A percentile compares a stretch with the other conserved stretches of the same genome.
These are phyloP conservation scores for Mnemiopsis leidyi DNA, from an alignment of 37 sponge, comb jelly and placozoan genomes.

Conservation along the genomic window DNA sequence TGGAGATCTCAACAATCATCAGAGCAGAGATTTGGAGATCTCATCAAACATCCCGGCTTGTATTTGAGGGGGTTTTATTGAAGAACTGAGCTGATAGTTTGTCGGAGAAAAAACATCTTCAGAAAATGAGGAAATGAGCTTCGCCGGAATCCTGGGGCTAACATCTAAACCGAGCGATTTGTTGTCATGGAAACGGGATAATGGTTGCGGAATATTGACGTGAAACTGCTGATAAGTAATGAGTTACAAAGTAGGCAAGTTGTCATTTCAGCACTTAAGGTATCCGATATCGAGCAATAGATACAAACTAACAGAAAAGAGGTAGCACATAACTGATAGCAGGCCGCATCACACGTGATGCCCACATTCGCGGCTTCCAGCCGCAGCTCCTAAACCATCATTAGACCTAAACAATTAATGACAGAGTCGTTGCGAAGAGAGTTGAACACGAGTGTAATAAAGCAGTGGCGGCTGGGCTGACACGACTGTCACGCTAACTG, in stretches of 20 bases:
- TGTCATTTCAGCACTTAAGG: neutral
- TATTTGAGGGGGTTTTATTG: too few relatives aligned
- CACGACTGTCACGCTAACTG: neutral
- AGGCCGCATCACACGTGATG: neutral
- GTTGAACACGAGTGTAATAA: neutral
- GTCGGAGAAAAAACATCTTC: too few relatives aligned
- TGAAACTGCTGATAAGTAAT: neutral
- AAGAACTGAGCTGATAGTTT: too few relatives aligned
- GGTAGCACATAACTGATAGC: neutral
- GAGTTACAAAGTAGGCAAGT: neutral
- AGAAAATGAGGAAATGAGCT: neutral
- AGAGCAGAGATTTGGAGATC: too few relatives aligned
- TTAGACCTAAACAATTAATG: neutral
- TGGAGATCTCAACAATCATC: too few relatives aligned
- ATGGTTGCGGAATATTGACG: neutral
- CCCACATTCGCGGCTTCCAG: neutral
- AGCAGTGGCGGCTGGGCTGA: neutral
- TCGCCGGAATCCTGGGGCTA: too few relatives aligned
- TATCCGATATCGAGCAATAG: neutral
- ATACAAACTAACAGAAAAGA: neutral
- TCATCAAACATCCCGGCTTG: too few relatives aligned
- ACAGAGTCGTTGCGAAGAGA: neutral
- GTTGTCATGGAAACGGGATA: neutral
- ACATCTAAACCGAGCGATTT: neutral
- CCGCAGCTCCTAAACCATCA: neutral